Conservation (phyloP, 2,888 invertebrate species). For the Epirrhoe alternata region DNA sequence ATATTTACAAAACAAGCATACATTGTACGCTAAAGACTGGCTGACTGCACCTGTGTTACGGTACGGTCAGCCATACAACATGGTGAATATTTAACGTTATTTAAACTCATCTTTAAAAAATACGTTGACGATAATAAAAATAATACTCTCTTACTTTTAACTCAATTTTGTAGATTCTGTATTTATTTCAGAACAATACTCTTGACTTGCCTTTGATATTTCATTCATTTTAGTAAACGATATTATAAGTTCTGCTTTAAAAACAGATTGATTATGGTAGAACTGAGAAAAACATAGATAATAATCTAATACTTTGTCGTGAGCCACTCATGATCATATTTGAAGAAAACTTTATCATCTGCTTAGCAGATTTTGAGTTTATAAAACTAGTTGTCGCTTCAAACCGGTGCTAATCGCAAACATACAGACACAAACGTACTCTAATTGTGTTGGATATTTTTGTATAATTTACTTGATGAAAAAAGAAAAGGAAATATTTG, state of each 20-base stretch:
- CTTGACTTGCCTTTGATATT: background rate
- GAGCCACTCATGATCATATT: conserved; percentile 32
- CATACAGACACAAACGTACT: background rate
- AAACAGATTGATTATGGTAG: background rate
- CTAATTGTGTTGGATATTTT: too few species aligned
- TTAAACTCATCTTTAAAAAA: too few species aligned
- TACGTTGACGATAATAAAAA: too few species aligned
- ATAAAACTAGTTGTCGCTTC: conserved; percentile 48
- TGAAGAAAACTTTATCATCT: conserved; percentile 41
- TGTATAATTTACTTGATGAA: too few species aligned
- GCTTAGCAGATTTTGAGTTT: conserved; percentile 39
- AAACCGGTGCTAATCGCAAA: background rate
- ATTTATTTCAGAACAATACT: too few species aligned
- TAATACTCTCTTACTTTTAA: too few species aligned
- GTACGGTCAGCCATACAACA: background rate
- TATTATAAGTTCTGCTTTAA: too few species aligned
- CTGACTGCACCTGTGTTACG: background rate
- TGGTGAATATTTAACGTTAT: too few species aligned
- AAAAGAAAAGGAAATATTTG: too few species aligned
- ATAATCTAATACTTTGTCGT: conserved; percentile 6
- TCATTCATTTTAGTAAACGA: background rate
- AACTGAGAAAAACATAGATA: background rate
- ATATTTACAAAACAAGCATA: conserved; percentile 14
- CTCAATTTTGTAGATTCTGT: too few species aligned
- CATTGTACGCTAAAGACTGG: background rate